Conservation (phyloP, 2,888 invertebrate species). For the Stegana nigrithorax region DNA sequence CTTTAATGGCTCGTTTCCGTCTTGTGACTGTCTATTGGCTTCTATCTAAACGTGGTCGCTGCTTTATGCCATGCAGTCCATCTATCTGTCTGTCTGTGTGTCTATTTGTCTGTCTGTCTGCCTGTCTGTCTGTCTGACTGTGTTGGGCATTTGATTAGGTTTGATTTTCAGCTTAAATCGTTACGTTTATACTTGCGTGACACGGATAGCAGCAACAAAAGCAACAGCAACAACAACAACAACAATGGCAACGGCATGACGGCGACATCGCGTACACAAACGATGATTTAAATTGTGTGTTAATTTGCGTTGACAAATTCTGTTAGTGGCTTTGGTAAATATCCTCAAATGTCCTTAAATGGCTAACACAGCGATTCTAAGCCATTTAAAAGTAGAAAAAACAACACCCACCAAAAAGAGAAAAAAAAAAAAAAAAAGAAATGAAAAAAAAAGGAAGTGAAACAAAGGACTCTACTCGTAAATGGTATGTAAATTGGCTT, state of each 20-base stretch:
- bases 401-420: too few species aligned
- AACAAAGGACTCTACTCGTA: too few species aligned
- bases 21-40: constrained; percentile 14
- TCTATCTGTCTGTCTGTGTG: not conserved
- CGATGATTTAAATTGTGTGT: constrained; percentile 48
- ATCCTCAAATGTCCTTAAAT: not conserved
- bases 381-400: too few species aligned
- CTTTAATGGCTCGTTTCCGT: constrained; percentile 14
- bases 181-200: constrained; percentile 18
- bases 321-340: not conserved
- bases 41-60: not conserved
- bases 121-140: not conserved
- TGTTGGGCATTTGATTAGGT: constrained; percentile 16
- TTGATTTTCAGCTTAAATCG: constrained; percentile 54
- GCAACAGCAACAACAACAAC: too few species aligned
- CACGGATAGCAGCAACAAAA: constrained; percentile 27
- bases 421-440: not conserved
- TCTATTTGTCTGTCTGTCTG: not conserved
- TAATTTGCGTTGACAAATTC: constrained; percentile 38
- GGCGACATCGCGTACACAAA: too few species aligned
- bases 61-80: not conserved
- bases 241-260: too few species aligned
- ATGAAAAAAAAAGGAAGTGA: too few species aligned
- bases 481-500: too few species aligned
- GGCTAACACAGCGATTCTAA: too few species aligned